Evolutionary conservation across 2,888 invertebrate genomes (phyloP), one percentile per base, ranked within the genome.

Genomic region (Ophion slaviceki): DNA sequence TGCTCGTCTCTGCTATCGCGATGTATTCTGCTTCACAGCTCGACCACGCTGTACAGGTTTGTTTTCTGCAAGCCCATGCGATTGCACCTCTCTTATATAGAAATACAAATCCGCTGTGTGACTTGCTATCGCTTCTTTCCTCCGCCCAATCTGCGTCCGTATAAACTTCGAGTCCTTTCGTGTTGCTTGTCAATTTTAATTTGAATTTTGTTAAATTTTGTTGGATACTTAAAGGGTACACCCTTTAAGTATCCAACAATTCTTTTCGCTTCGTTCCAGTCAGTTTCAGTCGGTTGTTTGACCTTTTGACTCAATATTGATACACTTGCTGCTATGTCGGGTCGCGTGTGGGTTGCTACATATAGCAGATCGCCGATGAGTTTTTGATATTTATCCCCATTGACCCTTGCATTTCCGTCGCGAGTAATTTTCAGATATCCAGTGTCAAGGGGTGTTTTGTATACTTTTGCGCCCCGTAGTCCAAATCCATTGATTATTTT

Each of bases 91-190:
- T 87, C 61, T 71, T 67, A 40, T 88, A 76, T 24, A 77, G 47
- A 47, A 90, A 91, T 32, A 92, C 6, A 66, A 89, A 90, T 14
- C 92, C 92, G 67, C 89, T 92, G 78, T 90, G 91, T 10, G 91
- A 93, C 78, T 91, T 92, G 66, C 92, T 62, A 61, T 89, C 88
- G 6, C 17, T 45, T 66, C 85, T 82, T 72, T 92, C 87, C 64
- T 92, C 89, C 11, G 91, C 92, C 92, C 91, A 92, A 87, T 83
- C 80, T 36, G 85, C 82, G 11, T 87, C 83, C 3, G 82, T 57
- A 14, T 62, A 82, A 0, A n/a, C 79, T 36, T 64, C 53, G 17
- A 82, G 81, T 10, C 70, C 67, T 57, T 57, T 57, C 36, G 17
- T 17, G 62, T 62, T 82, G 24, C 62, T 32, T 14, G 62, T n/a